These are phyloP conservation scores for Cotesia chilonis DNA, from an alignment of 1,140 invertebrate species.

Conservation along the genomic window DNA sequence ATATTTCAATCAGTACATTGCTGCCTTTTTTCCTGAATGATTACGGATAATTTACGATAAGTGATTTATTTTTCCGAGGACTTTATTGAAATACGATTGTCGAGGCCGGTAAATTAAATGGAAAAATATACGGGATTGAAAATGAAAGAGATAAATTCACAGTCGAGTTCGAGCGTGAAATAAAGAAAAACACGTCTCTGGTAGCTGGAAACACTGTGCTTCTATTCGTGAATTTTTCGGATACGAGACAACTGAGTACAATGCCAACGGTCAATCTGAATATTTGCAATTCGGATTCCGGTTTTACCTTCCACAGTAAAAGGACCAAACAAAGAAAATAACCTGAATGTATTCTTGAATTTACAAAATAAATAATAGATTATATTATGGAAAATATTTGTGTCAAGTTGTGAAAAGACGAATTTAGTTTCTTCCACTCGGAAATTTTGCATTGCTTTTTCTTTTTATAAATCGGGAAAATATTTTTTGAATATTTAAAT, in stretches of 20 bases:
- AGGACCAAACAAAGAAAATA: background rate
- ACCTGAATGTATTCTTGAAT: constrained; percentile 8
- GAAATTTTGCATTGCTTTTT: too few species aligned
- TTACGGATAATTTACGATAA: too few species aligned
- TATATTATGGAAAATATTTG: too few species aligned
- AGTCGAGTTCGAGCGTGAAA: background rate
- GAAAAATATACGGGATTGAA: background rate
- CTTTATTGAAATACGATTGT: too few species aligned
- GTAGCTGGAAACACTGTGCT: background rate
- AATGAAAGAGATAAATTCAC: background rate
- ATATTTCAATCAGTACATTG: background rate
- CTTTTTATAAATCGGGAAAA: too few species aligned
- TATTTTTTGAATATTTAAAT: too few species aligned
- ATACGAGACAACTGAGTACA: background rate
- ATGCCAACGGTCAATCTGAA: constrained; percentile 18
- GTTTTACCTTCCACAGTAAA: background rate
- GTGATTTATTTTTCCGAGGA: background rate
- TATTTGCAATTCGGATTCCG: constrained; percentile 30
- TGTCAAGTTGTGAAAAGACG: too few species aligned
- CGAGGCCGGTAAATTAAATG: background rate
- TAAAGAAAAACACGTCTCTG: constrained; percentile 5
- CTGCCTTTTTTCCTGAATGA: too few species aligned
- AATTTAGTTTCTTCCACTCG: too few species aligned
- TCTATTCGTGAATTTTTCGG: background rate
- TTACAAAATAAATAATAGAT: background rate